Base-by-base conservation (phyloP, 1,140 invertebrate genomes). In the Papilio helenus region DNA sequence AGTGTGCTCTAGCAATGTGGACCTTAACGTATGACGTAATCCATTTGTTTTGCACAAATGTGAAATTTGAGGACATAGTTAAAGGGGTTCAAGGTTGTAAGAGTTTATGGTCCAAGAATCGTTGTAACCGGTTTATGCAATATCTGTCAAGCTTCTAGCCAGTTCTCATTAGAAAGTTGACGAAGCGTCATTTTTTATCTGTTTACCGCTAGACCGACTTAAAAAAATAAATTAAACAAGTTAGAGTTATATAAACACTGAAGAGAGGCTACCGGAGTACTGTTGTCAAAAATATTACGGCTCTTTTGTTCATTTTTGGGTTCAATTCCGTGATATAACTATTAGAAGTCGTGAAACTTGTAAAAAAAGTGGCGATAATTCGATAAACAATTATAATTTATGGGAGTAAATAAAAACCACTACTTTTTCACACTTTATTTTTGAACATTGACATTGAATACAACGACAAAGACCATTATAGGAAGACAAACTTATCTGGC, bases 121-220 rank as follows among this genome's bases (percentile, higher is more conserved):
- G 14, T 12, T 34, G 26, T 68, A 68, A 68, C 61, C 26, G 26
- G 61, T 68, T 68, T 29, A 68, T 68, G 61, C 61, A 68, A 68
- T 34, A 68, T 68, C 26, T 68, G 61, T 68, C 61, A 68, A 26
- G 61, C 61, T 68, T 26, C 26, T 68, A 29, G 61, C 23, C 4
- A 29, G 61, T 68, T 29, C 61, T 68, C 61, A 68, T 68, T 68
- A 68, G 61, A 68, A 68, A 68, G 61, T 68, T 68, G 61, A 68
- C 61, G 61, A 29, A 29, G 23, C 14, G 61, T 68, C 16, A 16
- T 34, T 65, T 65, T 29, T 26, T 61, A 26, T 68, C 12, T 18
- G 14, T 29, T 68, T 68, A 68, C 61, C 26, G 14, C 61, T 14
- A 68, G 26, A 68, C 26, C 26, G 61, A 29, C 26, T 68, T 68